Evolutionary conservation across 2,113 vertebrate genomes (phyloP).

Genomic region (Phaethon lepturus): DNA sequence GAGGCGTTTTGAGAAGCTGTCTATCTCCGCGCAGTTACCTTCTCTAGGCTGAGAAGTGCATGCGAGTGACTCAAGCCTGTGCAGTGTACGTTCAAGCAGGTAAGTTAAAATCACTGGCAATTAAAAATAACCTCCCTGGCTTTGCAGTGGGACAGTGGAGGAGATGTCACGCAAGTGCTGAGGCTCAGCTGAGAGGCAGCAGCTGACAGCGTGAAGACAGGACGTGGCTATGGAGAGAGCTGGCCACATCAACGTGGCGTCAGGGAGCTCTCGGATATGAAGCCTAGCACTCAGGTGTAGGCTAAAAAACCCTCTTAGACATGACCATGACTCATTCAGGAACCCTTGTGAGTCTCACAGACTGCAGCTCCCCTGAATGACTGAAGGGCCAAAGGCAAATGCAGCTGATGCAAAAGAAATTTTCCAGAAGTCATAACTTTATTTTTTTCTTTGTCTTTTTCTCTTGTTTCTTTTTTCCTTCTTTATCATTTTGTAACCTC

Average conservation of each 20-base stretch:
- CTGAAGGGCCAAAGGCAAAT: neutral
- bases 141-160: neutral
- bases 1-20: conserved; percentile 7
- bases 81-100: neutral
- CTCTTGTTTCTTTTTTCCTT: neutral
- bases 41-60: neutral
- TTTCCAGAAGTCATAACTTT: neutral
- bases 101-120: neutral
- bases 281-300: neutral
- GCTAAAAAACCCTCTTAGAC: neutral
- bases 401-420: neutral
- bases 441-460: neutral
- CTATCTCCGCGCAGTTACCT: neutral
- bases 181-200: neutral
- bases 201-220: neutral
- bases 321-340: neutral
- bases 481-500: neutral
- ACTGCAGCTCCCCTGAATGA: neutral
- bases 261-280: neutral
- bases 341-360: neutral
- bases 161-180: neutral
- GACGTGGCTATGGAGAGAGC: neutral
- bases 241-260: neutral
- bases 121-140: neutral
- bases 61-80: neutral